Base-by-base conservation (phyloP, 2,888 invertebrate genomes). In the Aricia artaxerxes region DNA sequence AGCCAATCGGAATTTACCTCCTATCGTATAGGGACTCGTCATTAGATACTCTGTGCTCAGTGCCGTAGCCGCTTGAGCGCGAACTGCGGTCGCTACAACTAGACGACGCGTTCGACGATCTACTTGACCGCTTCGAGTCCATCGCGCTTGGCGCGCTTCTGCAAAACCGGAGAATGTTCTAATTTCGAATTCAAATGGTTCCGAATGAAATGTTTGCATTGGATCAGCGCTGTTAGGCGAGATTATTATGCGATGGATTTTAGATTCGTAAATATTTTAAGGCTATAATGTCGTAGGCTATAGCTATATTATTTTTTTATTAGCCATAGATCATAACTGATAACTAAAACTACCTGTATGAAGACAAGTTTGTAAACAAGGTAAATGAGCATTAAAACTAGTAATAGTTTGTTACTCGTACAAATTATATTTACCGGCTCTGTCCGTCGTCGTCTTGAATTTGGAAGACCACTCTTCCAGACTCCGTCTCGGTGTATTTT, bases 11-110 rank as follows among this genome's bases (percentile, higher is more conserved):
- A 72, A 75, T 86, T 86, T 82, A 94, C 93, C 93, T 92, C 84
- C 92, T 89, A 82, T 92, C 92, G 85, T 85, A 91, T 82, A 86
- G 91, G 57, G 86, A 86, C 80, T 93, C 93, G 64, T 94, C 94
- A 9, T 87, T 87, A 35, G 90, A 88, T 13, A 86, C 85, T 73
- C 91, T 87, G 82, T 89, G 91, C 69, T 90, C 90, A 7, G 94
- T 94, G 35, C 92, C 90, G 82, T 93, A 94, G 3, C 95, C 95
- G 81, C 94, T 94, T 64, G 95, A 95, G 53, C 93, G 86, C 35
- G 94, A 94, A 79, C 92, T 93, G 64, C 90, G 88, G 77, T 93
- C 93, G 0, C 94, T 93, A 81, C 92, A 89, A 85, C 93, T 92
- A 72, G 94, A 94, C 0, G 94, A 94, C 0, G 93, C 91, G 81